phyloP scores from a whole-genome alignment of 2,888 invertebrate genomes.

The Myopa tessellatipennis region DNA sequence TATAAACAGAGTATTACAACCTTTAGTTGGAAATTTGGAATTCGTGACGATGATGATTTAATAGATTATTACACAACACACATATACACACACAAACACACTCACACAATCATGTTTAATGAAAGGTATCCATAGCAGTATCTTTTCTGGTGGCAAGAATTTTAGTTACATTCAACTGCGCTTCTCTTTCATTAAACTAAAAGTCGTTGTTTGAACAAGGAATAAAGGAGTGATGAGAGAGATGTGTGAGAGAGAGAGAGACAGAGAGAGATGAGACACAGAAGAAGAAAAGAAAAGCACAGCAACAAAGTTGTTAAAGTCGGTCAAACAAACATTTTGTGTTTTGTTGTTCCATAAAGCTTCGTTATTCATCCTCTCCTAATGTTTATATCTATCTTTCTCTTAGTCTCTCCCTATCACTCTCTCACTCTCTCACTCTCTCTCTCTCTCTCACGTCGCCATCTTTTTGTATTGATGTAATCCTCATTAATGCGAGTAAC shows the following conservation, averaged over 20 bases:
- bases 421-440: background rate
- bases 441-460: background rate
- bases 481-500: too few relatives aligned
- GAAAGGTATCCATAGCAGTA: background rate
- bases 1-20: too few relatives aligned
- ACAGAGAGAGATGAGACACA: too few relatives aligned
- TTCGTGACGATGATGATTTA: too few relatives aligned
- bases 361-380: background rate
- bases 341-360: background rate
- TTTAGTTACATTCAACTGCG: background rate
- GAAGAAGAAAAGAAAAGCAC: too few relatives aligned
- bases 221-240: background rate
- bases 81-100: background rate
- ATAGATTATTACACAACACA: background rate
- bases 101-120: background rate
- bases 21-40: too few relatives aligned
- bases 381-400: background rate
- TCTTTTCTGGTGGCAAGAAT: background rate
- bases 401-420: background rate
- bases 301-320: too few relatives aligned
- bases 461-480: background rate
- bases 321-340: too few relatives aligned
- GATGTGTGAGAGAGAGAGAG: too few relatives aligned
- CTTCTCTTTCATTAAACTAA: background rate
- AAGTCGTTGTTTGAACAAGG: background rate